Conservation (phyloP, 2,888 invertebrate species). For the Melieria crassipennis region DNA sequence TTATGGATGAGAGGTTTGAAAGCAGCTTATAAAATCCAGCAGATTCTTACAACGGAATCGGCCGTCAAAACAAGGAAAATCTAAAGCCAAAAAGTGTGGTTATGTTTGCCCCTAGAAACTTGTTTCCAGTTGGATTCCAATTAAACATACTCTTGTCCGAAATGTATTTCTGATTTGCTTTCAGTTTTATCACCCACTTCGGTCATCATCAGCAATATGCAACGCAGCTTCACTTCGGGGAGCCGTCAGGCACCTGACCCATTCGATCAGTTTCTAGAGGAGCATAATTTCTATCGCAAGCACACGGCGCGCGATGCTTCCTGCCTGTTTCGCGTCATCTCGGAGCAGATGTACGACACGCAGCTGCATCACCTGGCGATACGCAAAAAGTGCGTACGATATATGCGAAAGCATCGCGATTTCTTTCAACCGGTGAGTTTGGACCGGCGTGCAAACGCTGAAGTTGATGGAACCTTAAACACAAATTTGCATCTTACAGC, state of each 20-base stretch:
- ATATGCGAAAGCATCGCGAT: conserved; percentile 73
- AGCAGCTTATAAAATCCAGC: background rate
- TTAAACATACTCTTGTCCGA: background rate
- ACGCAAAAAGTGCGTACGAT: conserved; percentile 77
- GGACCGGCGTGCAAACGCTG: conserved; percentile 15
- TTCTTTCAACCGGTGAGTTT: conserved; percentile 72
- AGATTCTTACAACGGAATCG: background rate
- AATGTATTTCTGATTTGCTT: background rate
- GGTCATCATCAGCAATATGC: conserved; percentile 28
- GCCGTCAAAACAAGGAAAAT: background rate
- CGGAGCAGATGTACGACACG: conserved; percentile 79
- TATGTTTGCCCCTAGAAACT: background rate
- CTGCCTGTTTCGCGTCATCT: conserved; percentile 87
- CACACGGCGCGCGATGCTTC: conserved; percentile 89
- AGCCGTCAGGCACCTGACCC: conserved; percentile 66
- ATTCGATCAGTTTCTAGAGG: conserved; percentile 80
- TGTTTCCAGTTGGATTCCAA: background rate
- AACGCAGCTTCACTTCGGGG: conserved; percentile 63
- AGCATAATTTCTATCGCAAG: conserved; percentile 84
- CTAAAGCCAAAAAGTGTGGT: conserved; percentile 5
- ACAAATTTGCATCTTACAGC: conserved; percentile 63
- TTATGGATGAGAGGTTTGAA: background rate
- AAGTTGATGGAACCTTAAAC: background rate
- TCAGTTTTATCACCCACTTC: background rate
- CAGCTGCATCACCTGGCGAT: conserved; percentile 80